Evolutionary conservation across 1,140 invertebrate species (phyloP).

Genomic region (Telenomus remus): DNA sequence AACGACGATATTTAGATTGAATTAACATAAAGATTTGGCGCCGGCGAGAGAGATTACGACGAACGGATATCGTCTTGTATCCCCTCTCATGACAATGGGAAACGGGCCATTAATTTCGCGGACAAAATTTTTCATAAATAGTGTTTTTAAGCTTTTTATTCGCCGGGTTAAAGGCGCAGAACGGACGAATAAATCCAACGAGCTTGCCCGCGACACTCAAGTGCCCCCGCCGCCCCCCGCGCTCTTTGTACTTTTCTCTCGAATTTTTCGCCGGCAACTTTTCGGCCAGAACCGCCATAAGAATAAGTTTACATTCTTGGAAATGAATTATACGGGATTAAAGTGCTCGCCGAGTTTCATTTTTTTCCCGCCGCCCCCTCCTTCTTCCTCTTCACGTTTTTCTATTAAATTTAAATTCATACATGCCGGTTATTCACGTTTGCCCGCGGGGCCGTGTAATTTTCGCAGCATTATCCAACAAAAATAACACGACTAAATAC

Average conservation of each 20-base stretch:
- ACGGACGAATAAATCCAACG: conserved; percentile 39
- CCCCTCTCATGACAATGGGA: conserved; percentile 17
- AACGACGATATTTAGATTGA: not conserved
- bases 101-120: conserved; percentile 15
- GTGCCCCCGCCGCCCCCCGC: conserved; percentile 7
- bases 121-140: conserved; percentile 15
- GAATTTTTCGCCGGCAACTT: conserved; percentile 22
- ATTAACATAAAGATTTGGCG: conserved; percentile 3
- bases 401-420: not conserved
- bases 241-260: conserved; percentile 19
- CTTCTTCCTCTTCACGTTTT: not conserved
- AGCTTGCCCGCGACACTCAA: conserved; percentile 35
- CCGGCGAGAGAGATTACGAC: conserved; percentile 9
- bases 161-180: conserved; percentile 23
- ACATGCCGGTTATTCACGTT: too few species aligned
- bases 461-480: too few species aligned
- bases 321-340: conserved; percentile 22
- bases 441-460: too few species aligned
- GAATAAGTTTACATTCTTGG: conserved; percentile 27
- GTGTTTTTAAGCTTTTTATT: conserved; percentile 34
- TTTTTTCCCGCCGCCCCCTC: not conserved
- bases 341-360: conserved; percentile 6
- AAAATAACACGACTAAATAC: too few species aligned
- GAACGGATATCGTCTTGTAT: conserved; percentile 11
- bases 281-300: conserved; percentile 18